Evolutionary conservation across 2,797 vertebrate species (phyloP).

Genomic region (Spinus pinus): DNA sequence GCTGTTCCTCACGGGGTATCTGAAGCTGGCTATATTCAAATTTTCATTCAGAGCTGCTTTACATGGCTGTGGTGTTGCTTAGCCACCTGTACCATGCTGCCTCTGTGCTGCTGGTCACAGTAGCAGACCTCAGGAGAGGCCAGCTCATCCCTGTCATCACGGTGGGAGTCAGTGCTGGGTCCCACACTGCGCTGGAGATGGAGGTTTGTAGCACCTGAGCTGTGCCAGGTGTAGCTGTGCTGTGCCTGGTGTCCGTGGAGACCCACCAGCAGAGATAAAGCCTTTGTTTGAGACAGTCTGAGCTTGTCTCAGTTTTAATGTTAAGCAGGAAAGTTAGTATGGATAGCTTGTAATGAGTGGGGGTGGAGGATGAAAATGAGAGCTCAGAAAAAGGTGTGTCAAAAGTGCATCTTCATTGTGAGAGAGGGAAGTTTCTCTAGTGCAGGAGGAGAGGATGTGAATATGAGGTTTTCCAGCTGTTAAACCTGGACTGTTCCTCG

Average conservation of each 20-base stretch:
- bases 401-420: neutral
- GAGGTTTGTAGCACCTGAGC: neutral
- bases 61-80: neutral
- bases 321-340: neutral
- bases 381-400: neutral
- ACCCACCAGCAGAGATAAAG: fast-evolving
- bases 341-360: neutral
- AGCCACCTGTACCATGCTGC: fast-evolving
- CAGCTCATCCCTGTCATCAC: neutral
- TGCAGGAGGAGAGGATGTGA: neutral
- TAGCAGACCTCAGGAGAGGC: neutral
- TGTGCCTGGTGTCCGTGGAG: neutral
- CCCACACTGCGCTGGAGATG: neutral
- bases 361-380: neutral
- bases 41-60: neutral
- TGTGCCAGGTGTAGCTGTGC: fast-evolving
- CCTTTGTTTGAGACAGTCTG: neutral
- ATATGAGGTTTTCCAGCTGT: neutral
- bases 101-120: neutral
- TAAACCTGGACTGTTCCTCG: neutral
- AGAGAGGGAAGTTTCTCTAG: neutral
- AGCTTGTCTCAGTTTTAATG: neutral
- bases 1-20: neutral
- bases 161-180: fast-evolving
- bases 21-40: neutral